Evolutionary conservation across 2,888 invertebrate genomes (phyloP), one percentile per base, ranked within the genome.

Genomic region (Trichopria drosophilae): DNA sequence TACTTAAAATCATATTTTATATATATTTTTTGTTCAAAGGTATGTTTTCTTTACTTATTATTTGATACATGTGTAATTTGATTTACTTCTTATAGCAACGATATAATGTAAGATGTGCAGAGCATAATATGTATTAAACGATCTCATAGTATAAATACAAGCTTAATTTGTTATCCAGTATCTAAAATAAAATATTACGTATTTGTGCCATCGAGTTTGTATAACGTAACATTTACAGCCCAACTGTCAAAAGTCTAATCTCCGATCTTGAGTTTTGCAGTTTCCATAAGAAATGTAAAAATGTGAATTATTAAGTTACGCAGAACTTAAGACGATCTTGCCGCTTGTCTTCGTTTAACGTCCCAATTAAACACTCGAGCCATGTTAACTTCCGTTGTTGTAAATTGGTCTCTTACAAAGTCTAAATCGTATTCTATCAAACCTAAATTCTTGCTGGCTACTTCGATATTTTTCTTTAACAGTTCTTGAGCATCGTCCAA

Each of bases 371-470:
- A 96, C 18, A 98, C 93, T 72, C 98, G 82, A 22, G 98, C 97
- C 93, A 98, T 96, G 76, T 97, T 98, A 18, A 98, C 98, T 84
- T 99, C 98, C 35, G 94, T 93, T 15, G 96, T 98, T 12, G 98
- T 99, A 69, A 93, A 90, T 78, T 98, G 98, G 80, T 98, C 97
- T 69, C 96, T 85, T 48, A 97, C 80, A 76, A 94, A 97, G 76
- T 95, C 93, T 63, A 97, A 82, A 79, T 97, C 96, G 70, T 92
- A 87, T 66, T 94, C 93, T 28, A 96, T 87, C 75, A 87, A 88
- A 52, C 82, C 82, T 53, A 95, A 79, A 76, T 91, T 91, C 68
- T 85, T 87, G 63, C 86, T 87, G 9, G 96, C 95, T 39, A 90
- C 85, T 43, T 84, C 82, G 74, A 91, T 86, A 75, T 93, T 93